Percentiles rank a stretch among this genome's conserved stretches.
Conservation (phyloP, 2,888 invertebrate genomes). For the Anoncus sp. region DNA sequence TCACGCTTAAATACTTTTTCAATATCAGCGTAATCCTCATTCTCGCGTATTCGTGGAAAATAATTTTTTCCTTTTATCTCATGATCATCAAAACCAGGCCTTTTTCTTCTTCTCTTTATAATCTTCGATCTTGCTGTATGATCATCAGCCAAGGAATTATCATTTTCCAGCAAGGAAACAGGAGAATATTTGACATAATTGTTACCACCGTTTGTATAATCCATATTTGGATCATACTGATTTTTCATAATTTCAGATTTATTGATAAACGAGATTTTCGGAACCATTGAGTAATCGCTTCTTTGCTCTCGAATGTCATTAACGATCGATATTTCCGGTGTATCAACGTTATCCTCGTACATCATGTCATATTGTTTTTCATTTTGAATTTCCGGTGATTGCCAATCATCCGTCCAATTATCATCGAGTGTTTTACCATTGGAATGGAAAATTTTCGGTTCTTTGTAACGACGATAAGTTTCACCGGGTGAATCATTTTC, state of each 20-base stretch:
- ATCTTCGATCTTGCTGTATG: constrained; percentile 40
- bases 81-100: constrained; percentile 22
- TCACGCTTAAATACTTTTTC: constrained; percentile 71
- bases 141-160: constrained; percentile 59
- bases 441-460: constrained; percentile 58
- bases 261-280: constrained; percentile 38
- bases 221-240: constrained; percentile 73
- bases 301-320: constrained; percentile 75
- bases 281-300: constrained; percentile 65
- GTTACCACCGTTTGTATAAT: constrained; percentile 74
- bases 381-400: constrained; percentile 62
- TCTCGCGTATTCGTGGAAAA: too few species aligned
- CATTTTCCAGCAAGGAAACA: constrained; percentile 35
- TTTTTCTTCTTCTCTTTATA: constrained; percentile 47
- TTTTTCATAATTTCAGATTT: constrained; percentile 59
- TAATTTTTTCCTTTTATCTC: too few species aligned
- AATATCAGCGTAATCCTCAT: constrained; percentile 67
- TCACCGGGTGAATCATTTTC: constrained; percentile 53
- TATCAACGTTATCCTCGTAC: constrained; percentile 72
- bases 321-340: constrained; percentile 62
- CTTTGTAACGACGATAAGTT: constrained; percentile 61
- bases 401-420: constrained; percentile 71
- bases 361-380: constrained; percentile 75
- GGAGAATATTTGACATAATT: constrained; percentile 67
- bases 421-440: constrained; percentile 60